Evolutionary conservation across 1,140 invertebrate species (phyloP).

Genomic region (Spodoptera litura): DNA sequence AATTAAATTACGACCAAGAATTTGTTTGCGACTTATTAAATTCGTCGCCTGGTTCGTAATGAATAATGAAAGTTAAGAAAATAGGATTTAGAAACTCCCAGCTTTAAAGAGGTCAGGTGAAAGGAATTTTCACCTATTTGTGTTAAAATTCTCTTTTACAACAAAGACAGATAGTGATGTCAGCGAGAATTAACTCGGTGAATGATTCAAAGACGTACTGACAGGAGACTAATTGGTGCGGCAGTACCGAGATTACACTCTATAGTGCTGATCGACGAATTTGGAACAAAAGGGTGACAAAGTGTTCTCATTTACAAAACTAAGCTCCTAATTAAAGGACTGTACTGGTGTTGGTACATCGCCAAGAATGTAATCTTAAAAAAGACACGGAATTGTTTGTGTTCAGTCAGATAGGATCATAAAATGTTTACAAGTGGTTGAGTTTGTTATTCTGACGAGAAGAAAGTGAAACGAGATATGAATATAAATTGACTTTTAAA

Average conservation of each 20-base stretch:
- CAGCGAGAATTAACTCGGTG: constrained; percentile 50
- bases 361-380: background rate
- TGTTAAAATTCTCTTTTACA: constrained; percentile 23
- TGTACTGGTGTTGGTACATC: background rate
- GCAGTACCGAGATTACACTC: constrained; percentile 31
- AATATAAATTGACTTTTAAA: constrained; percentile 36
- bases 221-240: constrained; percentile 62
- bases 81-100: constrained; percentile 1
- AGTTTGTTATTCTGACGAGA: constrained; percentile 28
- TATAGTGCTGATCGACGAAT: constrained; percentile 36
- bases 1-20: constrained; percentile 71
- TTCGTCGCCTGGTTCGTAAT: constrained; percentile 27
- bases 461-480: constrained; percentile 42
- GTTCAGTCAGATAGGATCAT: constrained; percentile 13
- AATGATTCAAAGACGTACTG: constrained; percentile 47
- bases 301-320: background rate
- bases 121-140: constrained; percentile 8
- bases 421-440: constrained; percentile 33
- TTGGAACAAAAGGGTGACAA: constrained; percentile 41
- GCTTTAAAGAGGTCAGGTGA: background rate
- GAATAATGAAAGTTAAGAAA: constrained; percentile 22
- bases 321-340: background rate
- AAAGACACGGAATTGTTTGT: background rate
- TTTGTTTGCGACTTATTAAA: constrained; percentile 60
- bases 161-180: constrained; percentile 55